A percentile compares a stretch with the other conserved stretches of the same genome.
These are phyloP conservation scores for Xenopus borealis DNA, from an alignment of 2,113 vertebrate species.

Conservation along the genomic window DNA sequence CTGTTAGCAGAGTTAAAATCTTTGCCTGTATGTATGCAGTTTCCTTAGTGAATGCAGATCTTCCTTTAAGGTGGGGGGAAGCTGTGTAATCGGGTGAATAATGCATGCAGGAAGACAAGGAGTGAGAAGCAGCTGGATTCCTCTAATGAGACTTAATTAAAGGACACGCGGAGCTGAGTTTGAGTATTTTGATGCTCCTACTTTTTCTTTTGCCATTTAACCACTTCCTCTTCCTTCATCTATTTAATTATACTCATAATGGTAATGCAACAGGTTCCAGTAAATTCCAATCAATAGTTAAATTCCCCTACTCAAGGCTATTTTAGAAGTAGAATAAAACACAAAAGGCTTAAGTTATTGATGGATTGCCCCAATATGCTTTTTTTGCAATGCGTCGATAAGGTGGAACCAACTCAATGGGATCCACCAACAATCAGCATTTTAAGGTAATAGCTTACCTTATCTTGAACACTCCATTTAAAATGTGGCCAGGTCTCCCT, in stretches of 20 bases:
- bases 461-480: no score
- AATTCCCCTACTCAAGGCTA: no score
- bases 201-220: background rate
- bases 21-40: slow-evolving; percentile 12
- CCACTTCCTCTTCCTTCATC: background rate
- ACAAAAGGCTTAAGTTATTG: no score
- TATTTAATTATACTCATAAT: background rate
- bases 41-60: slow-evolving; percentile 18
- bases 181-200: slow-evolving; percentile 49
- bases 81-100: slow-evolving; percentile 48
- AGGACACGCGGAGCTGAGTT: slow-evolving; percentile 53
- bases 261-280: background rate
- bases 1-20: background rate
- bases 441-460: no score
- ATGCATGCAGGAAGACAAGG: slow-evolving; percentile 47
- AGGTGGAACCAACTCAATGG: no score
- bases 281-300: no score
- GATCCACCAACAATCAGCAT: no score
- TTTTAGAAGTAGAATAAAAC: no score
- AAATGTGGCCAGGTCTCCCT: no score
- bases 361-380: no score
- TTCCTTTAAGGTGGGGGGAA: slow-evolving; percentile 49
- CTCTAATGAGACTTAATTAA: slow-evolving; percentile 75
- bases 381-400: no score
- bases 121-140: slow-evolving; percentile 66